These are phyloP conservation scores for Lottia scabra DNA, from an alignment of 2,888 invertebrate genomes.

Conservation along the genomic window DNA sequence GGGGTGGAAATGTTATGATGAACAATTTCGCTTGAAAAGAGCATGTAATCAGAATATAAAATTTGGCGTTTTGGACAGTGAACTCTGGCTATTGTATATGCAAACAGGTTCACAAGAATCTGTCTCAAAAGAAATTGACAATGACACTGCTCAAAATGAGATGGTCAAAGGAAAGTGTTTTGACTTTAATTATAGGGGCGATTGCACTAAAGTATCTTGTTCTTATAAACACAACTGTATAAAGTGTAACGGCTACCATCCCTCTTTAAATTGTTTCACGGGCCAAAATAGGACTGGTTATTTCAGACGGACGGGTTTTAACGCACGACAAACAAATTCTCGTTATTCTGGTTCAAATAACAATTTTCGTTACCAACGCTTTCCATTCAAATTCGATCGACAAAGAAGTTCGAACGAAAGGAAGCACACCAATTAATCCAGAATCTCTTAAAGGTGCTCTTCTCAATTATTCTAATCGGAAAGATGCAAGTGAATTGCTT, in stretches of 20 bases:
- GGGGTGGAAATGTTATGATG: background rate
- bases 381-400: background rate
- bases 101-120: background rate
- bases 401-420: background rate
- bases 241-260: background rate
- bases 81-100: background rate
- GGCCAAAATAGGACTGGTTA: no score
- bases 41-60: background rate
- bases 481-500: background rate
- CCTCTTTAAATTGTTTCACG: background rate
- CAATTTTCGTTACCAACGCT: background rate
- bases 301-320: no score
- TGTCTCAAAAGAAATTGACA: background rate
- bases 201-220: background rate
- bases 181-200: background rate
- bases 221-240: background rate
- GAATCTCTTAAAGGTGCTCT: background rate
- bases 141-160: background rate
- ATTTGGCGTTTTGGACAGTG: conserved; percentile 10
- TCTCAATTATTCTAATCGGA: background rate
- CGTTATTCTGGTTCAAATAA: background rate
- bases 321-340: no score
- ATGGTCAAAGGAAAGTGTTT: background rate
- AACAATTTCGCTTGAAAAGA: background rate
- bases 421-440: no score